A percentile compares a stretch with the other conserved stretches of the same genome.
Evolutionary conservation across 2,888 invertebrate species (phyloP).

Genomic region (Cotesia congregata): DNA sequence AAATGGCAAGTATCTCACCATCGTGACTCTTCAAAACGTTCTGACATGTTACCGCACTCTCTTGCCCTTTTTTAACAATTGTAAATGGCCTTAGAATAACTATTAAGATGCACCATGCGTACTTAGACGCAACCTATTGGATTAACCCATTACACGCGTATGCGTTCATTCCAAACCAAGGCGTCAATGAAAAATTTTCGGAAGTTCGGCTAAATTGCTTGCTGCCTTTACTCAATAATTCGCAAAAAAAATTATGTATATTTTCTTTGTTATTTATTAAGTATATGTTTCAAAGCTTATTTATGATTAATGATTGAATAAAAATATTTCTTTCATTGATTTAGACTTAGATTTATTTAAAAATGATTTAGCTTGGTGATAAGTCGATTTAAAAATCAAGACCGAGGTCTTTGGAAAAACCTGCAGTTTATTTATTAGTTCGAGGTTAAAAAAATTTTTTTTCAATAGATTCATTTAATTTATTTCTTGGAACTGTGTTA

Average conservation of each 20-base stretch:
- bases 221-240: not conserved
- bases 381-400: constrained; percentile 31
- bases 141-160: constrained; percentile 28
- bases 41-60: constrained; percentile 54
- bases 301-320: too few species aligned
- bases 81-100: constrained; percentile 63
- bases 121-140: constrained; percentile 45
- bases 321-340: too few species aligned
- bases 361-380: not conserved
- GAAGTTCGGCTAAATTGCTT: not conserved
- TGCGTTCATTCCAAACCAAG: constrained; percentile 11
- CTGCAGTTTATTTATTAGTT: constrained; percentile 48
- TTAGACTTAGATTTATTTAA: too few species aligned
- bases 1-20: constrained; percentile 51
- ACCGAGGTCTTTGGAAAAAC: constrained; percentile 53
- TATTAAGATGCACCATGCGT: constrained; percentile 63
- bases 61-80: constrained; percentile 67
- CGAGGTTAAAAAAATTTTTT: constrained; percentile 42
- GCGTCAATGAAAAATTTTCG: not conserved
- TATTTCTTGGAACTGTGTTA: not conserved
- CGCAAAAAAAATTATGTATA: too few species aligned
- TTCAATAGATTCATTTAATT: not conserved
- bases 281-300: too few species aligned
- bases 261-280: too few species aligned
- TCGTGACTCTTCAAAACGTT: constrained; percentile 54